A percentile compares a stretch with the other conserved stretches of the same genome.
These are phyloP conservation scores for Acromyrmex heyeri DNA, from an alignment of 1,140 invertebrate genomes.

Conservation along the genomic window DNA sequence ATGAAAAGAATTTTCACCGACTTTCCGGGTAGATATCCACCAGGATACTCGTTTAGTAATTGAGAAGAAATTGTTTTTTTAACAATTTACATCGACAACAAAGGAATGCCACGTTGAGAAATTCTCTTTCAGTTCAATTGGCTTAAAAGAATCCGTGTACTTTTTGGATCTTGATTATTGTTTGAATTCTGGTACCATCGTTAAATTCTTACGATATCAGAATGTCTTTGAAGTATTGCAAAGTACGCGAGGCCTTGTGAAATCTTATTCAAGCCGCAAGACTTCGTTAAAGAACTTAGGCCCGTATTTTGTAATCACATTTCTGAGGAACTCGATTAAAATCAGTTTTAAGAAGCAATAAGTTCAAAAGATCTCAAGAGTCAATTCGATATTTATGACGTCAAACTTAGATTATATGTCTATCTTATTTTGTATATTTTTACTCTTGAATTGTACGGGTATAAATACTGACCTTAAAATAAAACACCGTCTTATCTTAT, in stretches of 20 bases:
- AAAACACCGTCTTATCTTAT: background rate
- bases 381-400: slow-evolving; percentile 20
- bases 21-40: background rate
- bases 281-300: slow-evolving; percentile 3
- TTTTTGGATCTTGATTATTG: slow-evolving; percentile 31
- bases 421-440: background rate
- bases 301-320: background rate
- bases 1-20: background rate
- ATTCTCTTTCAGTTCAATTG: slow-evolving; percentile 14
- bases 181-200: slow-evolving; percentile 25
- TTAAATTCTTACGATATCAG: slow-evolving; percentile 41
- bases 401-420: background rate
- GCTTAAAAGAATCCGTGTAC: slow-evolving; percentile 10
- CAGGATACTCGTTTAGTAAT: background rate
- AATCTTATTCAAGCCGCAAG: slow-evolving; percentile 42
- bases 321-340: slow-evolving; percentile 13
- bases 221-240: slow-evolving; percentile 32
- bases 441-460: background rate
- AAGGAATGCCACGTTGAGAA: background rate
- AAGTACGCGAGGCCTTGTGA: background rate
- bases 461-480: background rate
- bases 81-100: slow-evolving; percentile 42
- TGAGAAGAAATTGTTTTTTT: slow-evolving; percentile 38
- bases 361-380: background rate
- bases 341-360: background rate